Evolutionary conservation across 2,797 vertebrate species (phyloP), one percentile per base, ranked within the genome.

Genomic region (Alcedo atthis): DNA sequence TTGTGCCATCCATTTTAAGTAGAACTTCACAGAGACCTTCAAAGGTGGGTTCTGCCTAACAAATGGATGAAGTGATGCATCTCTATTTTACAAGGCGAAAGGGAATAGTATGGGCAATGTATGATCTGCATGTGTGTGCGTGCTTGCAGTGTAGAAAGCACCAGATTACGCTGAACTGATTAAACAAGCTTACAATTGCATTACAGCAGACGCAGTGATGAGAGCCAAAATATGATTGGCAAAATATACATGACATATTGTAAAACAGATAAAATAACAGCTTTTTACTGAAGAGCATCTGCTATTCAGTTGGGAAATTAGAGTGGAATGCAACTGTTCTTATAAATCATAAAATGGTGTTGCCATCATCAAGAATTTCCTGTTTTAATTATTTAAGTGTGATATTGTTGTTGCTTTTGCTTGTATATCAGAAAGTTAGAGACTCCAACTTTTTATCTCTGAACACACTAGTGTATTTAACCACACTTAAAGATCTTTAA

Each of bases 231-330:
- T 92, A 69, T 85, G 93, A 96, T 95, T 97, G 97, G 97, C 95
- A 95, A 96, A 94, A 94, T 95, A 94, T 81, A 57, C 81, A 53
- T 93, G 97, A 80, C 97, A 97, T 95, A 95, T 87, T 97, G 97
- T 85, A 93, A 96, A 81, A 87, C 48, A 94, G 92, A 90, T 96
- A 87, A 87, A 96, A 94, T 89, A 81, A 93, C 95, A 91, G 97
- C 96, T 95, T 96, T 97, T 90, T 96, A 89, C 95, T 18, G 92
- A 95, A 55, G 87, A 96, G 96, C 93, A 97, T 96, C 97, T 97
- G 97, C 90, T 96, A 92, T 93, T 97, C 95, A 94, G 94, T 92
- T 96, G 94, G 96, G 94, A 96, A 97, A 97, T 97, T 94, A 97
- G 89, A 81, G 63, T 66, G 55, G 95, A 82, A 89, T 64, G 74